A percentile compares a stretch with the other conserved stretches of the same genome.
Conservation (phyloP, 92 coral and sea anemone genomes). For the Siderastrea radians region DNA sequence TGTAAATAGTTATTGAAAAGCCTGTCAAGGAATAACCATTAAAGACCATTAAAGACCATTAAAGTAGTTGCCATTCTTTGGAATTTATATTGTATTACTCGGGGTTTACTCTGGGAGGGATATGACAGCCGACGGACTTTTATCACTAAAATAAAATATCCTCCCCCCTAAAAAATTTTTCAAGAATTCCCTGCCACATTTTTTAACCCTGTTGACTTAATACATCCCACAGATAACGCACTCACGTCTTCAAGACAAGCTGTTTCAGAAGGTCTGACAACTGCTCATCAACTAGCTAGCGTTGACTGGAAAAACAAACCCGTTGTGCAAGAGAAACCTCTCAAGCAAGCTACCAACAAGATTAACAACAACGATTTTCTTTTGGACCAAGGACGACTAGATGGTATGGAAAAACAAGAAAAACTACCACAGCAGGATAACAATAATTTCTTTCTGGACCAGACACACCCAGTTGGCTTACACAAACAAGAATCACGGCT, state of each 20-base stretch:
- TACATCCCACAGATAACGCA: slow-evolving; percentile 22
- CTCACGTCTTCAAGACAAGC: slow-evolving; percentile 68
- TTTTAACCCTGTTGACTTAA: no score
- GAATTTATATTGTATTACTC: no score
- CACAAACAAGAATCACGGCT: background rate
- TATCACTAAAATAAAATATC: no score
- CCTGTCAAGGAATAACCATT: no score
- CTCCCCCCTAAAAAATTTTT: no score
- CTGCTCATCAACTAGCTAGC: slow-evolving; percentile 66
- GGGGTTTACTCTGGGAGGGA: no score
- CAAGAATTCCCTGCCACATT: no score
- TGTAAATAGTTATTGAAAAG: no score
- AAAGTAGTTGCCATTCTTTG: no score
- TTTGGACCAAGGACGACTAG: background rate
- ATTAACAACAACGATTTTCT: background rate
- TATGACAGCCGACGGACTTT: no score
- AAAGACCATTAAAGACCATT: no score
- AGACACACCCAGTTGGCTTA: background rate
- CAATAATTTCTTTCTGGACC: background rate
- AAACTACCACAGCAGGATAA: slow-evolving; percentile 10
- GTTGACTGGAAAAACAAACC: slow-evolving; percentile 52
- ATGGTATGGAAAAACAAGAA: background rate
- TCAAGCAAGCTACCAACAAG: background rate
- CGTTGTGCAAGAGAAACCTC: slow-evolving; percentile 4
- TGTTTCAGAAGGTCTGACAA: slow-evolving; percentile 68